These are phyloP conservation scores for Limonius californicus DNA, from an alignment of 1,140 invertebrate genomes.

Conservation along the genomic window DNA sequence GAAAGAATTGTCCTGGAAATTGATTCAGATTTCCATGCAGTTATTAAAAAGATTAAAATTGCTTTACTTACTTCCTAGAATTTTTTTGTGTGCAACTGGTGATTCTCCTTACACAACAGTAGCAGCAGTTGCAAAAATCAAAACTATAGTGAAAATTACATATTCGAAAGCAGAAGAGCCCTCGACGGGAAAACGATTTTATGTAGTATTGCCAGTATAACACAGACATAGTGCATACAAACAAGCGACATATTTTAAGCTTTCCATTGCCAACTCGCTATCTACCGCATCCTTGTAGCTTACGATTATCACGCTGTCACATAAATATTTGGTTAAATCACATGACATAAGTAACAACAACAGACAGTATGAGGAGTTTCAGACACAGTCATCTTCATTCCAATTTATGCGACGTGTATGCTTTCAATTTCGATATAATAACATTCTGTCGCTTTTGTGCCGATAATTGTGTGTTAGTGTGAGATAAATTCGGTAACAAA, in stretches of 20 bases:
- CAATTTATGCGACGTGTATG: constrained; percentile 31
- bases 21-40: too few species aligned
- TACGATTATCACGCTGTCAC: constrained; percentile 3
- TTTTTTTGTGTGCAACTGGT: too few species aligned
- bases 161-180: too few species aligned
- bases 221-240: background rate
- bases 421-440: constrained; percentile 37
- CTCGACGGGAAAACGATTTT: too few species aligned
- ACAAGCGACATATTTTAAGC: background rate
- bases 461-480: constrained; percentile 37
- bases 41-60: too few species aligned
- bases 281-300: background rate
- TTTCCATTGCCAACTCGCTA: background rate
- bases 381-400: constrained; percentile 32
- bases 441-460: constrained; percentile 36
- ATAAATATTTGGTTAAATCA: constrained; percentile 12
- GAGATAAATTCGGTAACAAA: constrained; percentile 40
- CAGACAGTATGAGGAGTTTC: constrained; percentile 24
- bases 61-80: too few species aligned
- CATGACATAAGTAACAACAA: constrained; percentile 15
- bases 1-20: too few species aligned
- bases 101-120: too few species aligned
- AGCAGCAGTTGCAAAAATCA: too few species aligned
- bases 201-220: background rate
- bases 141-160: too few species aligned